A percentile compares a stretch with the other conserved stretches of the same genome.
Evolutionary conservation across 2,797 vertebrate species (phyloP).

Genomic region (Arremon brunneinucha): DNA sequence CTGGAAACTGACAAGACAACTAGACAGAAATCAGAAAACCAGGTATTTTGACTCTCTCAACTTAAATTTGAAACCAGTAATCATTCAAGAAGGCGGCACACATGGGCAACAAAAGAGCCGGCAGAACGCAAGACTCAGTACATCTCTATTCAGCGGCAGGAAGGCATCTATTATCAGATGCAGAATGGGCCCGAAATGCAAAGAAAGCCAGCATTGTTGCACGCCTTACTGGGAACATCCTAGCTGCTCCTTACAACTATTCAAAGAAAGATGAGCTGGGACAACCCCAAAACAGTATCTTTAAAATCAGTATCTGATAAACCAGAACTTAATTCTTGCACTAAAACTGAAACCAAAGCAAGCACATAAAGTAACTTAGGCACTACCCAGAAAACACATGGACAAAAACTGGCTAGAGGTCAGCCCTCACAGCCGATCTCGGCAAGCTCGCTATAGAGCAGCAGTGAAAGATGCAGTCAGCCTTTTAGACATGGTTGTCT

Average conservation of each 20-base stretch:
- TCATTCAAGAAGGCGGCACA: neutral
- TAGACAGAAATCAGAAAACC: neutral
- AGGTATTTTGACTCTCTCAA: neutral
- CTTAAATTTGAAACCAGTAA: neutral
- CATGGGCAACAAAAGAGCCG: neutral
- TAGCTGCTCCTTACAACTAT: neutral
- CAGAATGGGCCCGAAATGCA: neutral
- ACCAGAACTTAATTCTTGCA: neutral
- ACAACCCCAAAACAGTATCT: neutral
- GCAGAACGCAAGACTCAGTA: neutral
- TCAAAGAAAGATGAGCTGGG: neutral
- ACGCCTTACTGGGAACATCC: neutral
- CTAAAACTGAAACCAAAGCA: neutral
- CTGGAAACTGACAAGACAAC: neutral
- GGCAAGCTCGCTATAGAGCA: neutral
- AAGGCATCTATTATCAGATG: constrained; percentile 51
- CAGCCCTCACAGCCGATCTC: constrained; percentile 2
- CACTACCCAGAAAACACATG: neutral
- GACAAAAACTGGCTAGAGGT: neutral
- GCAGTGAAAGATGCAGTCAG: constrained; percentile 62
- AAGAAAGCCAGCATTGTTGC: constrained; percentile 55
- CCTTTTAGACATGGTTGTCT: constrained; percentile 66
- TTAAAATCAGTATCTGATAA: neutral
- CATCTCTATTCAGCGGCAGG: constrained; percentile 37
- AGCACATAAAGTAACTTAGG: neutral